Evolutionary conservation across 2,888 invertebrate species (phyloP).

Genomic region (Parapristionchus giblindavisi): DNA sequence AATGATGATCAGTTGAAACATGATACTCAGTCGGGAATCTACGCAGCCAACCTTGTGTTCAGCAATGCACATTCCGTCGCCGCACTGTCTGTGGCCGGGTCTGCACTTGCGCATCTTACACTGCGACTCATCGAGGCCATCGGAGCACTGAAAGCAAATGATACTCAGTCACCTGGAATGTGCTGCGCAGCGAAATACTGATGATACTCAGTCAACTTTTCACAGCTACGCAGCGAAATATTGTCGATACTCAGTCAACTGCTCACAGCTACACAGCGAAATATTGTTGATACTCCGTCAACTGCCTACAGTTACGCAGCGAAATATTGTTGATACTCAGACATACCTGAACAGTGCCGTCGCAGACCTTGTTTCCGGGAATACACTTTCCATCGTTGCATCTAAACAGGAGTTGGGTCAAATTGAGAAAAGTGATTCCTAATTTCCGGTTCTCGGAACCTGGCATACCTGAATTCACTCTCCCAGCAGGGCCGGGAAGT

Average conservation of each 20-base stretch:
- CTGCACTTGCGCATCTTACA: conserved; percentile 62
- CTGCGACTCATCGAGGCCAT: conserved; percentile 82
- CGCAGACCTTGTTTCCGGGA: conserved; percentile 92
- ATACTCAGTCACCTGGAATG: no score
- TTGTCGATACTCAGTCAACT: no score
- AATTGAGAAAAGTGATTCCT: not conserved
- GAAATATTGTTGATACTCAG: no score
- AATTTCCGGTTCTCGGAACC: not conserved
- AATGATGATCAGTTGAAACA: not conserved
- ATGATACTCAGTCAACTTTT: no score
- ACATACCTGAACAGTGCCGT: conserved; percentile 78
- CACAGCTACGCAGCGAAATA: no score
- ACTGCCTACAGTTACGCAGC: no score
- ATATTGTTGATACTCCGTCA: no score
- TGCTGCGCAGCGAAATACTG: no score
- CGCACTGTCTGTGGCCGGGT: conserved; percentile 57
- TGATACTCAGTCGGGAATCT: not conserved
- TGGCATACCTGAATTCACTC: conserved; percentile 65
- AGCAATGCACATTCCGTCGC: conserved; percentile 63
- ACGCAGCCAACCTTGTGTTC: conserved; percentile 57
- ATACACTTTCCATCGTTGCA: conserved; percentile 84
- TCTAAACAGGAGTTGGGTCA: conserved; percentile 33
- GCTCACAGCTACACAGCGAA: no score
- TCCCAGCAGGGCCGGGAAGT: conserved; percentile 76
- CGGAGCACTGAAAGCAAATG: conserved; percentile 86